These are phyloP conservation scores for Vipera latastei DNA, from an alignment of 2,797 vertebrate genomes.

Conservation along the genomic window DNA sequence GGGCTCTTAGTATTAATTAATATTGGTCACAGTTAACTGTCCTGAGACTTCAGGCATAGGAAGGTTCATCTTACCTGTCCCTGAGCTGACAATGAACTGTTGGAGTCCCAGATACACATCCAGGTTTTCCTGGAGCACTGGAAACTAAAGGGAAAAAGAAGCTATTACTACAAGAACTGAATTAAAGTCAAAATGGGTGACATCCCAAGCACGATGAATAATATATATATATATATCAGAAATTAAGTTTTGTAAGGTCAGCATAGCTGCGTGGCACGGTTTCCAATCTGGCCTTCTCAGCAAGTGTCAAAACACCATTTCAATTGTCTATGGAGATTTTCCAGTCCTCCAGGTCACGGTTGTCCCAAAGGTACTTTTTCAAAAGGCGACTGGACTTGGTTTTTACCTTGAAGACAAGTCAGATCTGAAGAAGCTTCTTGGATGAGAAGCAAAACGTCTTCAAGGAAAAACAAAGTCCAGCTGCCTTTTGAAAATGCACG, in stretches of 20 bases:
- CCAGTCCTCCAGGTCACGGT: not conserved
- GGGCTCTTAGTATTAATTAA: not conserved
- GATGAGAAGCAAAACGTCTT: not conserved
- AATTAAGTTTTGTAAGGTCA: not conserved
- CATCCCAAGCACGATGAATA: not conserved
- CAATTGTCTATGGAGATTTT: not conserved
- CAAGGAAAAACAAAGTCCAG: not conserved
- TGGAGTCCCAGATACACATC: constrained; percentile 95
- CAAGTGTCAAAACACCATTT: not conserved
- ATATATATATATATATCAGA: no score
- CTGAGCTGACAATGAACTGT: constrained; percentile 88
- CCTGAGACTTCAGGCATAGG: not conserved
- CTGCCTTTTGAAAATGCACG: not conserved
- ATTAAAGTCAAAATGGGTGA: not conserved
- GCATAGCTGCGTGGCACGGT: not conserved
- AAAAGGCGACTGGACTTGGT: not conserved
- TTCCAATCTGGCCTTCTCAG: not conserved
- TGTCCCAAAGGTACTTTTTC: not conserved
- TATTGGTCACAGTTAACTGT: not conserved
- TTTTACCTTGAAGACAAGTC: not conserved
- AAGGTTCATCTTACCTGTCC: constrained; percentile 72
- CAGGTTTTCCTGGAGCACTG: constrained; percentile 93
- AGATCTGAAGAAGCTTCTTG: not conserved
- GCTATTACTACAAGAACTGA: not conserved
- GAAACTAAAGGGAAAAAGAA: constrained; percentile 71